phyloP scores from a whole-genome alignment of 2,888 invertebrate genomes.

The Ennomos quercinarius region DNA sequence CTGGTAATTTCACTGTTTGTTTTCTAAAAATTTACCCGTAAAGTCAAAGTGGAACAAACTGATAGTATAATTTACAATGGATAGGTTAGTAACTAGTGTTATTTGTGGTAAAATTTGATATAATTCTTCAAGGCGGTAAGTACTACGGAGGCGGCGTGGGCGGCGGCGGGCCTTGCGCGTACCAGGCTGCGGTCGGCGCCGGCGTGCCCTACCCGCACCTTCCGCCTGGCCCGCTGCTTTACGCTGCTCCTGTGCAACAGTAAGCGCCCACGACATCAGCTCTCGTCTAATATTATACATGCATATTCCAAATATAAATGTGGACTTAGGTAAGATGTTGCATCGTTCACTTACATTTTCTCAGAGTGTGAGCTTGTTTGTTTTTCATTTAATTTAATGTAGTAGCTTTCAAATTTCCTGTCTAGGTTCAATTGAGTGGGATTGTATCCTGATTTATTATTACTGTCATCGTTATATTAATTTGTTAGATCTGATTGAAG shows the following conservation, averaged over 20 bases:
- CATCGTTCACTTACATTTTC: slow-evolving; percentile 33
- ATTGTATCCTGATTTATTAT: slow-evolving; percentile 47
- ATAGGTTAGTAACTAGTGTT: no score
- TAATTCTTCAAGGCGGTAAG: slow-evolving; percentile 85
- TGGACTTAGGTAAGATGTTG: slow-evolving; percentile 39
- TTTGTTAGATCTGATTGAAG: slow-evolving; percentile 77
- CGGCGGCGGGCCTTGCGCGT: slow-evolving; percentile 86
- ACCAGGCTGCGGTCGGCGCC: slow-evolving; percentile 88
- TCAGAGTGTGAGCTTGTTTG: slow-evolving; percentile 43
- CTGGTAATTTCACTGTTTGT: no score
- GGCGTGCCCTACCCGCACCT: slow-evolving; percentile 87
- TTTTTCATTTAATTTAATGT: slow-evolving; percentile 50
- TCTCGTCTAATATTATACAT: slow-evolving; percentile 32
- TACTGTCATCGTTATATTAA: slow-evolving; percentile 59
- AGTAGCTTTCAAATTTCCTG: slow-evolving; percentile 53
- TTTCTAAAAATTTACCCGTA: no score
- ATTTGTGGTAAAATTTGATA: not conserved
- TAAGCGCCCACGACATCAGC: slow-evolving; percentile 65
- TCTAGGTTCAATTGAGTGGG: slow-evolving; percentile 46
- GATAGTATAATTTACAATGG: no score
- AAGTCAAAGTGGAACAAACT: no score
- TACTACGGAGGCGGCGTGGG: slow-evolving; percentile 90
- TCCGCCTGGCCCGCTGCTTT: slow-evolving; percentile 83
- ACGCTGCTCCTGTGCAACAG: slow-evolving; percentile 90
- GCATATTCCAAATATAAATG: slow-evolving; percentile 45